Evolutionary conservation across 2,113 vertebrate genomes (phyloP), one percentile per base, ranked within the genome.

Genomic region (Mesembrinibis cayennensis): DNA sequence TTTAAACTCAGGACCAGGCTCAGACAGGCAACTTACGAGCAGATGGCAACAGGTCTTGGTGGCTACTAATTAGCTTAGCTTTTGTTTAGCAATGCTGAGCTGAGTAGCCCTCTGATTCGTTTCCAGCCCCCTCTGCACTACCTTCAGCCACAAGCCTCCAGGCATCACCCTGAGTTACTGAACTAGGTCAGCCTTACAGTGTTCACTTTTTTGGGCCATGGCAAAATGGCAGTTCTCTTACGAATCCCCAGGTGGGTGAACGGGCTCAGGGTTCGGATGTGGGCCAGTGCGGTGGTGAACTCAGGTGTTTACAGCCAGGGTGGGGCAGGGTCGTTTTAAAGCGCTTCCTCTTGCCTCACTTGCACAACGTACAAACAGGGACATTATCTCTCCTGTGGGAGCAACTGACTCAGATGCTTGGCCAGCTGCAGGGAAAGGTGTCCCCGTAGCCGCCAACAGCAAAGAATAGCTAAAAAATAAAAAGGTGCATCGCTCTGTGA

Each of bases 391-490:
- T 93, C 85, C 90, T 40, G 23, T 7, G 95, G 93, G 91, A 97
- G 67, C 85, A 45, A 87, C 93, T 96, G 95, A 81, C 83, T 95
- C 94, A 94, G 58, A 80, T n/a, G 5, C 83, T 89, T 63, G 87
- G 94, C 91, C 93, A 95, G 86, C 82, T 83, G 86, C 72, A 82
- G 91, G 89, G 87, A 96, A 95, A 96, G 91, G 97, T 95, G 91
- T 91, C 90, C 67, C 85, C 6, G 1, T 62, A 38, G 34, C 40
- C 3, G 5, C 65, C 89, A 82, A 29, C 42, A 78, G 76, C 61
- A 93, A 88, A 91, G 65, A 83, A 91, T 7, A 71, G 67, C 42
- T 82, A 11, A 53, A 91, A 94, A 71, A 55, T 8, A 49, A 61
- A 95, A 67, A 86, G 8, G 80, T 50, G 25, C 26, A 65, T 76